A percentile compares a stretch with the other conserved stretches of the same genome.
phyloP scores from a whole-genome alignment of 2,888 invertebrate species.

The Adelognathus sp. region DNA sequence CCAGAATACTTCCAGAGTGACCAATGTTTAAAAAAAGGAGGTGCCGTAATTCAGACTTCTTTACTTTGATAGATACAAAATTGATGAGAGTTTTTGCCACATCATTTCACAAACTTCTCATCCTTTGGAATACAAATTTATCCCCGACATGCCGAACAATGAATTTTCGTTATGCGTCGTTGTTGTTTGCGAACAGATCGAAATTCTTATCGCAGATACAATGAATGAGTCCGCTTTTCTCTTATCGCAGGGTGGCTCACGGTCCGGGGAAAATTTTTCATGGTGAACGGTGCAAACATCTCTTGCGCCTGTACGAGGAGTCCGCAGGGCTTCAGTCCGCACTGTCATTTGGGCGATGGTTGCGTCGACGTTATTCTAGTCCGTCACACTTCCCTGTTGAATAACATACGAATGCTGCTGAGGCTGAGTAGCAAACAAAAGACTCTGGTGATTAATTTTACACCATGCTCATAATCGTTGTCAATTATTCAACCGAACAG shows the following conservation, averaged over 20 bases:
- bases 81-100: too few species aligned
- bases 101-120: too few species aligned
- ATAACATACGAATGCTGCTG: slow-evolving; percentile 87
- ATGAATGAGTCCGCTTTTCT: not conserved
- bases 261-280: slow-evolving; percentile 88
- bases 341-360: slow-evolving; percentile 91
- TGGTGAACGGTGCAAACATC: slow-evolving; percentile 90
- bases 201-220: slow-evolving; percentile 3
- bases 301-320: slow-evolving; percentile 89
- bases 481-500: not conserved
- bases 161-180: too few species aligned
- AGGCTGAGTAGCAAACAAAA: slow-evolving; percentile 85
- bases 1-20: too few species aligned
- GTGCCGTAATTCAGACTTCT: too few species aligned
- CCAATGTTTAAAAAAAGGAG: too few species aligned
- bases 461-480: not conserved
- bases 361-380: slow-evolving; percentile 89
- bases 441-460: slow-evolving; percentile 84
- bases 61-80: too few species aligned
- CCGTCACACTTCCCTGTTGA: slow-evolving; percentile 87
- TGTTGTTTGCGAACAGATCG: not conserved
- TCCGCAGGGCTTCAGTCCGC: slow-evolving; percentile 90
- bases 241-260: slow-evolving; percentile 82
- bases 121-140: too few species aligned
- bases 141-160: too few species aligned